Percentiles rank a stretch among this genome's conserved stretches.
Conservation (phyloP, 2,888 invertebrate genomes). For the Limnephilus rhombicus region DNA sequence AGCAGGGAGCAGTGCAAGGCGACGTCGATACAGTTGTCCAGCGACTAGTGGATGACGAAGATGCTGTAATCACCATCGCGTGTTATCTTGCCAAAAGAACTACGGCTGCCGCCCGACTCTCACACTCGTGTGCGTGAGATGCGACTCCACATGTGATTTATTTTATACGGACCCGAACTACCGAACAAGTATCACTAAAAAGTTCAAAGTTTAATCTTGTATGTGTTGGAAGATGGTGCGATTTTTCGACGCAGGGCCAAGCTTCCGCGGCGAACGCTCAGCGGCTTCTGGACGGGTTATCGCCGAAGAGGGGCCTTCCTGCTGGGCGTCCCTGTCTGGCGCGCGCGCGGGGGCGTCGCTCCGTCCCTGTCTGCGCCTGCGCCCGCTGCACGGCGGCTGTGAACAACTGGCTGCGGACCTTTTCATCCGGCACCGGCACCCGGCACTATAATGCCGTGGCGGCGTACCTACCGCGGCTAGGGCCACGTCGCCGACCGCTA, state of each 20-base stretch:
- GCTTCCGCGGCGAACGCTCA: constrained; percentile 32
- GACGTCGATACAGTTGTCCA: not conserved
- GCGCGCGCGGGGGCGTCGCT: constrained; percentile 36
- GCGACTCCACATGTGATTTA: not conserved
- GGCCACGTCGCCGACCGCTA: not conserved
- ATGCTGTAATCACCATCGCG: constrained; percentile 10
- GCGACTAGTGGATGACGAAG: not conserved
- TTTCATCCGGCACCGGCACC: constrained; percentile 2
- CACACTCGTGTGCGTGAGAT: not conserved
- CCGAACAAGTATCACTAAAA: not conserved
- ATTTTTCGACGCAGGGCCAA: constrained; percentile 24
- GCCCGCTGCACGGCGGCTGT: constrained; percentile 7
- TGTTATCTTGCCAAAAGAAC: constrained; percentile 41
- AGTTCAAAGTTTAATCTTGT: not conserved
- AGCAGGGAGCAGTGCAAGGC: not conserved
- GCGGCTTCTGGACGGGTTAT: constrained; percentile 45
- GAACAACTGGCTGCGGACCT: not conserved
- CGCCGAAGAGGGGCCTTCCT: constrained; percentile 60
- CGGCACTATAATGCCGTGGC: not conserved
- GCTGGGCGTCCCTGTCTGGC: constrained; percentile 52
- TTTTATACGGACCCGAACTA: not conserved
- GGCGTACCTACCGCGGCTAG: not conserved
- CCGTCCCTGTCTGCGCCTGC: constrained; percentile 7
- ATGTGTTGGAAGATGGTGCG: not conserved
- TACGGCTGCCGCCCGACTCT: constrained; percentile 23